phyloP scores from a whole-genome alignment of 2,797 vertebrate species.

The Neomorphus geoffroyi region DNA sequence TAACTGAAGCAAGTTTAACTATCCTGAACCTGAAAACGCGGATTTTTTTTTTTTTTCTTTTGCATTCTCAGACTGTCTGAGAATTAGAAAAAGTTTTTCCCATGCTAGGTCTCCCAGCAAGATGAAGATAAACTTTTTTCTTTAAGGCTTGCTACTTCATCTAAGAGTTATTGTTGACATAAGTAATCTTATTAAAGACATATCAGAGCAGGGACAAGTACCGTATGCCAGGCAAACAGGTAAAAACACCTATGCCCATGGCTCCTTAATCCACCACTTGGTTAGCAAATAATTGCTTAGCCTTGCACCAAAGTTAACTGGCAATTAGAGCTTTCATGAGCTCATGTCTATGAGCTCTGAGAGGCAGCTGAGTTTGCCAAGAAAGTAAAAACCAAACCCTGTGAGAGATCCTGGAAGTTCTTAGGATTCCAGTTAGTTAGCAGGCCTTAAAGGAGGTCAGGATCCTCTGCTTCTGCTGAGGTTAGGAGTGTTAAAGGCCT shows the following conservation, averaged over 20 bases:
- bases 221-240: neutral
- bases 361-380: constrained; percentile 6
- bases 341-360: neutral
- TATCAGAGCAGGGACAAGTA: neutral
- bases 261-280: neutral
- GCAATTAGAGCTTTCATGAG: constrained; percentile 27
- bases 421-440: neutral
- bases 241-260: neutral
- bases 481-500: neutral
- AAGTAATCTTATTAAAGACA: neutral
- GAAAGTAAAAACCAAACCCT: constrained; percentile 32
- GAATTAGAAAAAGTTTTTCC: neutral
- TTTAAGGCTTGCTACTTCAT: neutral
- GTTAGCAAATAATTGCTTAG: constrained; percentile 19
- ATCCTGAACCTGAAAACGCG: neutral
- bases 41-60: neutral
- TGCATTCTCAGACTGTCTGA: neutral
- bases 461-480: neutral
- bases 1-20: neutral
- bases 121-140: neutral
- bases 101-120: neutral
- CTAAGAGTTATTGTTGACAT: neutral
- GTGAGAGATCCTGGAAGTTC: neutral
- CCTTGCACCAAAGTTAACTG: constrained; percentile 3
- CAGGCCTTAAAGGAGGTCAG: neutral